Conservation (phyloP, 1,140 invertebrate species). For the Eurosta solidaginis region DNA sequence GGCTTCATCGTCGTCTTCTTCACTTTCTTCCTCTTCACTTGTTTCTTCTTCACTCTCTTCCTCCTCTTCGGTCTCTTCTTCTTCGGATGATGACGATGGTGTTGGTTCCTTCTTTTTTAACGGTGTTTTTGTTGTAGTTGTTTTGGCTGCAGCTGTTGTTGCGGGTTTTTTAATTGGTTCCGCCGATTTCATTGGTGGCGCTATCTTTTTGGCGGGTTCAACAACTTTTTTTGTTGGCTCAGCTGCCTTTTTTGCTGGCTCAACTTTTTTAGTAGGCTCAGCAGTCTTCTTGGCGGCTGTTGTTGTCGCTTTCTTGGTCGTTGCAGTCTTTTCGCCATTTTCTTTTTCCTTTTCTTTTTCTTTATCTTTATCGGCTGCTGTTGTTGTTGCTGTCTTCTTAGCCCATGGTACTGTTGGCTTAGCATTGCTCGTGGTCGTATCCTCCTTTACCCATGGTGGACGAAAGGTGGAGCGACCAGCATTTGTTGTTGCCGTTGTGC, state of each 20-base stretch:
- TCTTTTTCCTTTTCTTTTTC: constrained; percentile 43
- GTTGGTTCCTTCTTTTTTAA: constrained; percentile 52
- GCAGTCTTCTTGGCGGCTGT: constrained; percentile 34
- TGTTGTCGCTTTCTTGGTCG: constrained; percentile 29
- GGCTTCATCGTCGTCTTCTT: constrained; percentile 38
- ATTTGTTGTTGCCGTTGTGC: constrained; percentile 41
- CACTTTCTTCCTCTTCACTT: constrained; percentile 47
- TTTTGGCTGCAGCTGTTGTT: constrained; percentile 28
- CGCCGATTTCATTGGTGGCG: constrained; percentile 32
- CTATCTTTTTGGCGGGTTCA: constrained; percentile 36
- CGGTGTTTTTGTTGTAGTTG: constrained; percentile 30
- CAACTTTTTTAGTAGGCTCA: constrained; percentile 39
- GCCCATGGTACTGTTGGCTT: constrained; percentile 66
- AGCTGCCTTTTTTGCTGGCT: constrained; percentile 37
- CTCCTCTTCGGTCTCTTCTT: constrained; percentile 44
- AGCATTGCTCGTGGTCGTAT: constrained; percentile 59
- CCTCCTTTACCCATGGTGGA: constrained; percentile 83
- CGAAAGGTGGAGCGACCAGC: constrained; percentile 70
- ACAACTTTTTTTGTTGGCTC: constrained; percentile 45
- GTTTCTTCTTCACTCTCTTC: constrained; percentile 44
- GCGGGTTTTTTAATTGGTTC: constrained; percentile 43
- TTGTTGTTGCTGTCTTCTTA: constrained; percentile 56
- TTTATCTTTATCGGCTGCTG: constrained; percentile 3
- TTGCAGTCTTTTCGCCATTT: constrained; percentile 47
- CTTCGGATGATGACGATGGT: constrained; percentile 46